These are phyloP conservation scores for Sisyra terminalis DNA, from an alignment of 2,888 invertebrate species.

Conservation along the genomic window DNA sequence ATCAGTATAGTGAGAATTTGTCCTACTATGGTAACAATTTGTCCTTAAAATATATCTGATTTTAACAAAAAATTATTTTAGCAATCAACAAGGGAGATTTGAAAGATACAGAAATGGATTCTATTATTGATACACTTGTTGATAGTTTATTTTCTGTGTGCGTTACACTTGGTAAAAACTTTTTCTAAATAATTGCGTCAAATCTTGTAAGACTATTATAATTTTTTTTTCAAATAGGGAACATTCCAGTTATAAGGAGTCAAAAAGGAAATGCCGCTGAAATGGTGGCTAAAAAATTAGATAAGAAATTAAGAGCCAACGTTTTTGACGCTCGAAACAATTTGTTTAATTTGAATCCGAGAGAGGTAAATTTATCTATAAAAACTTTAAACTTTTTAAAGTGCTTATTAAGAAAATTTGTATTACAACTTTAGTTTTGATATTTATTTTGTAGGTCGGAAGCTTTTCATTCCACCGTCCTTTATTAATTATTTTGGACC, in stretches of 20 bases:
- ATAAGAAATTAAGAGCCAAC: slow-evolving; percentile 93
- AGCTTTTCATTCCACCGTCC: slow-evolving; percentile 83
- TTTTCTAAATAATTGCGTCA: neutral
- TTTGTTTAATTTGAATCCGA: slow-evolving; percentile 75
- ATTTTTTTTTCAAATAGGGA: slow-evolving; percentile 29
- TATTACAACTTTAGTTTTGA: no score
- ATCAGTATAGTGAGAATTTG: slow-evolving; percentile 78
- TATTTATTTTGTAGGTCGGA: slow-evolving; percentile 27
- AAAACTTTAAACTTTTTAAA: no score
- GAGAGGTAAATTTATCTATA: slow-evolving; percentile 34
- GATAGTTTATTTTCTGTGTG: slow-evolving; percentile 96
- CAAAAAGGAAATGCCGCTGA: slow-evolving; percentile 95
- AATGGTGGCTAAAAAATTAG: slow-evolving; percentile 92
- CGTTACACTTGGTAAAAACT: slow-evolving; percentile 73
- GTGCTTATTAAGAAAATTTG: no score
- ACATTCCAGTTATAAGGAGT: slow-evolving; percentile 80
- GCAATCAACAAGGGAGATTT: slow-evolving; percentile 89
- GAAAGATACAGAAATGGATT: slow-evolving; percentile 89
- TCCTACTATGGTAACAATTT: slow-evolving; percentile 70
- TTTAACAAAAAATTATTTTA: no score
- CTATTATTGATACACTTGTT: slow-evolving; percentile 84
- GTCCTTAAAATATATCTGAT: no score
- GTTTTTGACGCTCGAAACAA: slow-evolving; percentile 93
- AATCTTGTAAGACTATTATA: neutral
- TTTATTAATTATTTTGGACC: slow-evolving; percentile 77